phyloP scores from a whole-genome alignment of 2,113 vertebrate species.

The Lophotis ruficrista region DNA sequence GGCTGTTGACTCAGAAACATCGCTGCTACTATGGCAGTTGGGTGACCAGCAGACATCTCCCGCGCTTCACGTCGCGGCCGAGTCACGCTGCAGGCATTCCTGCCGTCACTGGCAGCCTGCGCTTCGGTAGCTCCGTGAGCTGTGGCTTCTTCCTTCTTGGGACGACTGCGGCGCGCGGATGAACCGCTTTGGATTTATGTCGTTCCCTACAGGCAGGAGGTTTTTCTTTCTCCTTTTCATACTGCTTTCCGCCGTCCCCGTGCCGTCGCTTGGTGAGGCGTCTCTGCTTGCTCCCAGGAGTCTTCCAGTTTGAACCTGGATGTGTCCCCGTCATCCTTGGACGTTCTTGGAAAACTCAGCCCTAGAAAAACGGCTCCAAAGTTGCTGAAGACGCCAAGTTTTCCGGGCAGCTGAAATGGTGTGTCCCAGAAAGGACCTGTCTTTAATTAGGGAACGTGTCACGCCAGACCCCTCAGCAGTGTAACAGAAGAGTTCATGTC shows the following conservation, averaged over 20 bases:
- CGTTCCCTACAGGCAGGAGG: background rate
- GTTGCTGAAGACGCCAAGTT: too few relatives aligned
- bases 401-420: background rate
- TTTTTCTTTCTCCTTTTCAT: background rate
- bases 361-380: too few relatives aligned
- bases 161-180: background rate
- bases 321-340: background rate
- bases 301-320: background rate
- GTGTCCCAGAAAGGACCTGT: slow-evolving; percentile 36
- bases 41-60: background rate
- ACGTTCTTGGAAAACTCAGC: too few relatives aligned
- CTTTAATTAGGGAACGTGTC: background rate
- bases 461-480: background rate
- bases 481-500: background rate
- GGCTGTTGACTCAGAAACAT: slow-evolving; percentile 45
- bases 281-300: background rate
- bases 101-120: background rate
- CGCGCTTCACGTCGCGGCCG: background rate
- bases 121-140: background rate
- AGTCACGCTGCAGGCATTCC: background rate
- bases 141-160: background rate
- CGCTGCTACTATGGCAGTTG: background rate
- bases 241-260: rapidly evolving
- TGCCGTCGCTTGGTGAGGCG: background rate
- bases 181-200: background rate